Evolutionary conservation across 1,140 invertebrate species (phyloP).

Genomic region (Megalopta genalis): DNA sequence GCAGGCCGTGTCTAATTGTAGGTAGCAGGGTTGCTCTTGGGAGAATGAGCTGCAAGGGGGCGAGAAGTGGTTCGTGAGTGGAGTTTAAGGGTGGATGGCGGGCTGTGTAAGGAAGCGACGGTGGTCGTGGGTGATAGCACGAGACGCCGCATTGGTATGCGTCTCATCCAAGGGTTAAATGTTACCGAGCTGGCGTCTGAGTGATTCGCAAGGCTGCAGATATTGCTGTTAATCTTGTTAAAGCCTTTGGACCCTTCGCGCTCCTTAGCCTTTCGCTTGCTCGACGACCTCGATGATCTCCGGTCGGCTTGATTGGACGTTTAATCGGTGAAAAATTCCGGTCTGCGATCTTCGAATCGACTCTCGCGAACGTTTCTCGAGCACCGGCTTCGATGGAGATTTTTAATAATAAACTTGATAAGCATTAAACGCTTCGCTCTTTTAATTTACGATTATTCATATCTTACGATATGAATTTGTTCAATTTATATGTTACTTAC

Average conservation of each 20-base stretch:
- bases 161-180: neutral
- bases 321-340: neutral
- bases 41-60: neutral
- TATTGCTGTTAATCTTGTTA: neutral
- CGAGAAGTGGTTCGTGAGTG: neutral
- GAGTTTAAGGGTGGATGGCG: constrained; percentile 2
- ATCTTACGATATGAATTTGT: too few relatives aligned
- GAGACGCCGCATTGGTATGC: neutral
- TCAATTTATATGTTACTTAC: too few relatives aligned
- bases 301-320: neutral
- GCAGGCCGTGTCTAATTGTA: neutral
- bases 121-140: neutral
- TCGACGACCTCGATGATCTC: neutral
- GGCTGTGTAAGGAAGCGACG: neutral
- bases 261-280: neutral
- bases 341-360: neutral
- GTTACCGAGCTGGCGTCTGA: neutral
- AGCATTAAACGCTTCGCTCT: too few relatives aligned
- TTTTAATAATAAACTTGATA: too few relatives aligned
- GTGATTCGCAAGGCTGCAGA: constrained; percentile 3
- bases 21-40: neutral
- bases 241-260: neutral
- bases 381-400: too few relatives aligned
- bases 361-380: neutral
- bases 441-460: too few relatives aligned